Evolutionary conservation across 2,113 vertebrate species (phyloP).

Genomic region (Regulus satrapa): DNA sequence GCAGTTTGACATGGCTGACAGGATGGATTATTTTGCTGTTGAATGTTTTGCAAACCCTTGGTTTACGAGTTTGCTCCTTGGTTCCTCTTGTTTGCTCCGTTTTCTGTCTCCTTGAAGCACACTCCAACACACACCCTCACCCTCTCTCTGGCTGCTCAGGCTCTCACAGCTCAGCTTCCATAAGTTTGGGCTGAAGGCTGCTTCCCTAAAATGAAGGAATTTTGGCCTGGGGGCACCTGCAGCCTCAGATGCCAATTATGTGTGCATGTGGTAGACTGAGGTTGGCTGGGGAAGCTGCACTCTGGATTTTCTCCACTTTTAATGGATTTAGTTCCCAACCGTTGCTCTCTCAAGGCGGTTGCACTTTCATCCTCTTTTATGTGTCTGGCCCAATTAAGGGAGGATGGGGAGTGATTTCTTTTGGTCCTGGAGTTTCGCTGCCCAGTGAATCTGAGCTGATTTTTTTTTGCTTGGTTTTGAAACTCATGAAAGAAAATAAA

Average conservation of each 20-base stretch:
- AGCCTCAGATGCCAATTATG: neutral
- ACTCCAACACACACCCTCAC: neutral
- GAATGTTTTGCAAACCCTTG: neutral
- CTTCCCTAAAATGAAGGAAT: neutral
- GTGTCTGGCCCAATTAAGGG: neutral
- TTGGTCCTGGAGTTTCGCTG: neutral
- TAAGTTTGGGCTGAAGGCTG: neutral
- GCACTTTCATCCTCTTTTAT: neutral
- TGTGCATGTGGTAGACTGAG: neutral
- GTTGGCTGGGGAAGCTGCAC: neutral
- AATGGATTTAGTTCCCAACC: neutral
- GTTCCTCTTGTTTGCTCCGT: neutral
- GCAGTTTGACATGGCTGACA: neutral
- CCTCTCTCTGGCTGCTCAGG: neutral
- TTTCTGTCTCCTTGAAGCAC: neutral
- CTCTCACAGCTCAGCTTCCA: neutral
- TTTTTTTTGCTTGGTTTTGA: neutral
- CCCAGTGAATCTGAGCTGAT: neutral
- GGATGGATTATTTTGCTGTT: accelerated
- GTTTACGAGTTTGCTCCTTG: neutral
- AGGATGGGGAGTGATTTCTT: neutral
- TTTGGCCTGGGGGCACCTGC: neutral
- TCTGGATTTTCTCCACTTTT: neutral
- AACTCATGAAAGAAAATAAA: neutral
- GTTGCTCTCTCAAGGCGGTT: neutral